phyloP scores from a whole-genome alignment of 2,113 vertebrate genomes.

The Cranoglanis bouderius region DNA sequence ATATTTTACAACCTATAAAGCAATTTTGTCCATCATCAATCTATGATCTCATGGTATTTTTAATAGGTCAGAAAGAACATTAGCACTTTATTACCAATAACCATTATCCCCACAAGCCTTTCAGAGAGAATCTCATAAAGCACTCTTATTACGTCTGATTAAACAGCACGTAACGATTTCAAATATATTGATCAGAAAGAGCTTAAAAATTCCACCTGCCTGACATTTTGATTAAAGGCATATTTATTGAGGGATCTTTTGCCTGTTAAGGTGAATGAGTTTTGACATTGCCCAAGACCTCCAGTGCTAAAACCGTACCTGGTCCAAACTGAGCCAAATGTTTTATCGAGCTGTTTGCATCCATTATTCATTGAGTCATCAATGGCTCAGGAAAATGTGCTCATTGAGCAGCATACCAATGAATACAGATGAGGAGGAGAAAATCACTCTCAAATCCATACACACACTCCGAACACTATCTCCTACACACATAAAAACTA shows the following conservation, averaged over 20 bases:
- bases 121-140: slow-evolving; percentile 3
- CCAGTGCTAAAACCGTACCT: slow-evolving; percentile 58
- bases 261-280: slow-evolving; percentile 37
- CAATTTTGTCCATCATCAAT: slow-evolving; percentile 1
- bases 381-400: slow-evolving; percentile 63
- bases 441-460: slow-evolving; percentile 26
- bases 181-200: slow-evolving; percentile 27
- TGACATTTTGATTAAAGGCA: slow-evolving; percentile 39
- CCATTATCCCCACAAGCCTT: not conserved
- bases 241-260: slow-evolving; percentile 22
- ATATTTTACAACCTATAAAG: not conserved
- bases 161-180: not conserved
- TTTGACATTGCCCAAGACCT: slow-evolving; percentile 38
- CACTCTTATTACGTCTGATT: not conserved
- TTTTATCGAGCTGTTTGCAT: slow-evolving; percentile 67
- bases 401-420: slow-evolving; percentile 67
- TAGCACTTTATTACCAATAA: not conserved
- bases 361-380: slow-evolving; percentile 77
- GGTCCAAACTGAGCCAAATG: slow-evolving; percentile 73
- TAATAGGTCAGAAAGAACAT: not conserved
- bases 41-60: not conserved
- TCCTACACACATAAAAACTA: not conserved
- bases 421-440: slow-evolving; percentile 53
- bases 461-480: slow-evolving; percentile 2
- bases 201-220: not conserved